Percentiles rank a stretch among this genome's conserved stretches.
These are phyloP conservation scores for Menura novaehollandiae DNA, from an alignment of 2,113 vertebrate species.

Conservation along the genomic window DNA sequence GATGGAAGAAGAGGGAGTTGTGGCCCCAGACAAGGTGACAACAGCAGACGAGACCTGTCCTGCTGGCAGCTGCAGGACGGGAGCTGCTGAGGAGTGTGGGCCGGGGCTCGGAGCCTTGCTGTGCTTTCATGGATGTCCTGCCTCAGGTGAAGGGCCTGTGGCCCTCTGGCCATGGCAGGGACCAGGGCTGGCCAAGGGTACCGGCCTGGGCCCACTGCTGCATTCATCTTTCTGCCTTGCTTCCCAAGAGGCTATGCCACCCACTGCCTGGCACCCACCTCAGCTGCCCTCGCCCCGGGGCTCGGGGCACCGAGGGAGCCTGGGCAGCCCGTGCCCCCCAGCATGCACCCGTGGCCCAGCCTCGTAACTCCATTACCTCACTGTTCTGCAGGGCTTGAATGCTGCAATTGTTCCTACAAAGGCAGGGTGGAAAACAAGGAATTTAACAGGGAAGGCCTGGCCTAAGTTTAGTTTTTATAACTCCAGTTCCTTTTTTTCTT, in stretches of 20 bases:
- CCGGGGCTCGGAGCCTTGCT: fast-evolving
- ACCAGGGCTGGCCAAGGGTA: neutral
- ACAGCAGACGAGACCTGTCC: fast-evolving
- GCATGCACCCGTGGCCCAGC: fast-evolving
- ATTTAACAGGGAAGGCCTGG: neutral
- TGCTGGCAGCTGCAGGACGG: fast-evolving
- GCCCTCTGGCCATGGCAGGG: fast-evolving
- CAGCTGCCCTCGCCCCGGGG: fast-evolving
- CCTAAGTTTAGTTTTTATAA: neutral
- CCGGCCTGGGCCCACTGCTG: neutral
- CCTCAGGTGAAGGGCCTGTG: neutral
- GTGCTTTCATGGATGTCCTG: fast-evolving
- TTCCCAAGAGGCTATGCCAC: neutral
- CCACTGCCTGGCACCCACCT: fast-evolving
- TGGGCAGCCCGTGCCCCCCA: fast-evolving
- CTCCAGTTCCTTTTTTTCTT: neutral
- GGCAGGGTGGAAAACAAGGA: neutral
- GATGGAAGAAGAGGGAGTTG: neutral
- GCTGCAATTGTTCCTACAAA: neutral
- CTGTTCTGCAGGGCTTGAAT: neutral
- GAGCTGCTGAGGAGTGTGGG: neutral
- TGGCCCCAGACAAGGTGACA: fast-evolving
- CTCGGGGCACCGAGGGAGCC: fast-evolving
- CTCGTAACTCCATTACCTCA: fast-evolving
- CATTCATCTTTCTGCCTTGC: fast-evolving